Evolutionary conservation across 2,888 invertebrate species (phyloP).

Genomic region (Lysandra coridon): DNA sequence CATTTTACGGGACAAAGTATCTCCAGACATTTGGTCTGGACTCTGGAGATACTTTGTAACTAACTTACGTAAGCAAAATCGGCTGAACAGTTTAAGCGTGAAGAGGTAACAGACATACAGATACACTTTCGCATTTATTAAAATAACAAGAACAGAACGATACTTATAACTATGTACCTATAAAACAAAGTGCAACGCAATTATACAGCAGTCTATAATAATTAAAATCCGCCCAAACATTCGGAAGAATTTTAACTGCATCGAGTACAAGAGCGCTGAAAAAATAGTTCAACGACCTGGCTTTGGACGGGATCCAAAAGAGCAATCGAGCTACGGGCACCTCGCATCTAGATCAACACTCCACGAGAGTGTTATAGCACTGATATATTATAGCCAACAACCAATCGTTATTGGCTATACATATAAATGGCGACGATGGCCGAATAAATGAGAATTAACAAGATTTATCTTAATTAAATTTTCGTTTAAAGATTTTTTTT

Average conservation of each 20-base stretch:
- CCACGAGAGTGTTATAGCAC: background rate
- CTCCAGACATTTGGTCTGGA: too few species aligned
- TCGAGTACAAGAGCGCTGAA: conserved; percentile 10
- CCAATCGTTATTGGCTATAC: conserved; percentile 9
- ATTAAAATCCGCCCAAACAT: conserved; percentile 9
- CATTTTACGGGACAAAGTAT: too few species aligned
- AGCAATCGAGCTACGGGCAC: conserved; percentile 17
- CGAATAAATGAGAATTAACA: background rate
- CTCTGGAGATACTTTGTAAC: too few species aligned
- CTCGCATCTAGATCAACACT: conserved; percentile 18
- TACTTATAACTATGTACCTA: background rate
- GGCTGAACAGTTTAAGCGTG: too few species aligned
- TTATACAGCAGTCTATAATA: background rate
- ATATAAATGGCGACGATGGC: background rate
- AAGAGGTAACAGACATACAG: too few species aligned
- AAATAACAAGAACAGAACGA: background rate
- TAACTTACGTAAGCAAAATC: too few species aligned
- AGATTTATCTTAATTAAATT: background rate
- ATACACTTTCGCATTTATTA: background rate
- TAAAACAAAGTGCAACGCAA: background rate
- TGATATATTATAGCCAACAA: background rate
- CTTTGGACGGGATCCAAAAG: conserved; percentile 39
- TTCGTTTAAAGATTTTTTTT: too few species aligned
- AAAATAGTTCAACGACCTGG: conserved; percentile 39
- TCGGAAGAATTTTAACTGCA: conserved; percentile 10